Evolutionary conservation across 2,888 invertebrate species (phyloP).

Genomic region (Deilephila elpenor): DNA sequence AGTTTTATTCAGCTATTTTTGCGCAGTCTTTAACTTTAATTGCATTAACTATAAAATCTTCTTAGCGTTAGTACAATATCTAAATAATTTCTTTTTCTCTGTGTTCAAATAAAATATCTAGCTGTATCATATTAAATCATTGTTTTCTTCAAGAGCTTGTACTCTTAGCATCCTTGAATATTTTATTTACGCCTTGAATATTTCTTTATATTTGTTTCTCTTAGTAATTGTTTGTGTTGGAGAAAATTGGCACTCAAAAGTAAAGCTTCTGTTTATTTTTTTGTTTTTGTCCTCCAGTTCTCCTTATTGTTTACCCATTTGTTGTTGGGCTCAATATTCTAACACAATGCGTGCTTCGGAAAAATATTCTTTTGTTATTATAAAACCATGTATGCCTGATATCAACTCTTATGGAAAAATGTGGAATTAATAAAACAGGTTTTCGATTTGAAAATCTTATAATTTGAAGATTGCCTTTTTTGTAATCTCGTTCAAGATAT

Average conservation of each 20-base stretch:
- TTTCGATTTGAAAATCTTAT: no score
- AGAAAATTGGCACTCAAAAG: background rate
- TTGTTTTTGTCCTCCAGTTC: background rate
- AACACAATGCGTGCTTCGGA: no score
- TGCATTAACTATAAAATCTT: no score
- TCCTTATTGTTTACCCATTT: background rate
- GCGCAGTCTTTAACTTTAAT: no score
- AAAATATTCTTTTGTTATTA: no score
- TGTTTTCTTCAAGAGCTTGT: background rate
- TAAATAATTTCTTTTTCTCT: background rate
- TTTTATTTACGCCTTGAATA: background rate
- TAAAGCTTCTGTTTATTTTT: background rate
- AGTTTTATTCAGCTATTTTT: no score
- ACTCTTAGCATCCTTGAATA: background rate
- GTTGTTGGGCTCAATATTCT: background rate
- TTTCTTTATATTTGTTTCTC: background rate
- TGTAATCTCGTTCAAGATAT: no score
- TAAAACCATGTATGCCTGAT: no score
- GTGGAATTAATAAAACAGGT: no score
- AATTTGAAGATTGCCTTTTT: no score
- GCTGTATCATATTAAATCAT: background rate
- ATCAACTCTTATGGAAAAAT: no score
- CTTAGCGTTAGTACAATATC: no score
- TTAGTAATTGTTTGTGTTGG: conserved; percentile 1
- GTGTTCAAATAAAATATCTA: background rate